Conservation (phyloP, 2,888 invertebrate species). For the Aproaerema taeniolella region DNA sequence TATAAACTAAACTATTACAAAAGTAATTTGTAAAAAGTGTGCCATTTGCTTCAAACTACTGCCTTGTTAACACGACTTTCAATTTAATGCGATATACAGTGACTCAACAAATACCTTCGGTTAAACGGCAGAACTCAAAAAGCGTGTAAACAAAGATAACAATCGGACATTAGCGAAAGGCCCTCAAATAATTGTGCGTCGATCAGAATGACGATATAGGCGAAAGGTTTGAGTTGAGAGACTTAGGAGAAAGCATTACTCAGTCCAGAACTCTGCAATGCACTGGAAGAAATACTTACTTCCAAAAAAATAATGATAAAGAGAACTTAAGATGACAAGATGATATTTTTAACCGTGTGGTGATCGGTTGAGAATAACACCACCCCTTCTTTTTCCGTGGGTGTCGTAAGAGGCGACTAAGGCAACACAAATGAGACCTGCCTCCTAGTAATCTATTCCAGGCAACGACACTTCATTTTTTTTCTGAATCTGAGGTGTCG, state of each 20-base stretch:
- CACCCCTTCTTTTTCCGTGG: too few species aligned
- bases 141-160: conserved; percentile 52
- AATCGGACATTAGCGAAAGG: conserved; percentile 48
- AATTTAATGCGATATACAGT: conserved; percentile 30
- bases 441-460: too few species aligned
- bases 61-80: conserved; percentile 36
- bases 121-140: conserved; percentile 29
- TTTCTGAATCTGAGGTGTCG: too few species aligned
- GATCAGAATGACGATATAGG: conserved; percentile 44
- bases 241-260: not conserved
- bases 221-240: not conserved
- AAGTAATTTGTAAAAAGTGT: conserved; percentile 22
- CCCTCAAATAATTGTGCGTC: conserved; percentile 50
- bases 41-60: conserved; percentile 20
- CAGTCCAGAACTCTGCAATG: too few species aligned
- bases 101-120: conserved; percentile 31
- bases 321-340: too few species aligned
- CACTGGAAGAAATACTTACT: too few species aligned
- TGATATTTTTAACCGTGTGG: too few species aligned
- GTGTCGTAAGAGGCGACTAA: too few species aligned
- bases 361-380: too few species aligned
- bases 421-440: too few species aligned
- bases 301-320: too few species aligned
- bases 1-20: not conserved
- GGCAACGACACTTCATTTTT: too few species aligned